Percentiles rank a stretch among this genome's conserved stretches.
These are phyloP conservation scores for Uria lomvia DNA, from an alignment of 2,113 vertebrate species.

Conservation along the genomic window DNA sequence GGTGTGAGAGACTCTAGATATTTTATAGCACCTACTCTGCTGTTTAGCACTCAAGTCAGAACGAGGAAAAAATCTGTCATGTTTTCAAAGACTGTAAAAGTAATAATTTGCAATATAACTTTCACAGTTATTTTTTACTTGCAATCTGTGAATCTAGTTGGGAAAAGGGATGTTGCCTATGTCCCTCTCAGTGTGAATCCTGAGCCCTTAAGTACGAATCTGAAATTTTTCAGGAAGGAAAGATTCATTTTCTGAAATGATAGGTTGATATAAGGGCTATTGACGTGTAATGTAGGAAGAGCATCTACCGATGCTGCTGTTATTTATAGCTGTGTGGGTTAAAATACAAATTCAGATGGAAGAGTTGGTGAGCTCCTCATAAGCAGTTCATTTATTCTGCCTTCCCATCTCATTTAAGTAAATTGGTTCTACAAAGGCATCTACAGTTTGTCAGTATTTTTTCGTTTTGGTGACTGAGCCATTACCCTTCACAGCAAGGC, in stretches of 20 bases:
- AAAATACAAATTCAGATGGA: neutral
- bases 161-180: neutral
- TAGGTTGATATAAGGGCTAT: neutral
- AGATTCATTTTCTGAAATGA: neutral
- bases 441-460: neutral
- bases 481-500: constrained; percentile 1
- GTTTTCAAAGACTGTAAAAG: constrained; percentile 6
- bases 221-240: neutral
- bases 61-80: neutral
- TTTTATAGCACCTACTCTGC: constrained; percentile 4
- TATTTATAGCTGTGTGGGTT: neutral
- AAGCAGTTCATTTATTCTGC: neutral
- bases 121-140: constrained; percentile 9
- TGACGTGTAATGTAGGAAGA: neutral
- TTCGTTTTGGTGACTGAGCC: neutral
- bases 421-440: neutral
- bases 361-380: neutral
- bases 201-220: neutral
- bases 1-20: neutral
- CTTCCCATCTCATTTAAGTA: neutral
- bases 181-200: neutral
- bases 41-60: neutral
- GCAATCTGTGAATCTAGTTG: neutral
- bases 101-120: neutral
- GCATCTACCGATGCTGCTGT: neutral